Base-by-base conservation (phyloP, 2,113 vertebrate species). In the Ammospiza caudacuta region DNA sequence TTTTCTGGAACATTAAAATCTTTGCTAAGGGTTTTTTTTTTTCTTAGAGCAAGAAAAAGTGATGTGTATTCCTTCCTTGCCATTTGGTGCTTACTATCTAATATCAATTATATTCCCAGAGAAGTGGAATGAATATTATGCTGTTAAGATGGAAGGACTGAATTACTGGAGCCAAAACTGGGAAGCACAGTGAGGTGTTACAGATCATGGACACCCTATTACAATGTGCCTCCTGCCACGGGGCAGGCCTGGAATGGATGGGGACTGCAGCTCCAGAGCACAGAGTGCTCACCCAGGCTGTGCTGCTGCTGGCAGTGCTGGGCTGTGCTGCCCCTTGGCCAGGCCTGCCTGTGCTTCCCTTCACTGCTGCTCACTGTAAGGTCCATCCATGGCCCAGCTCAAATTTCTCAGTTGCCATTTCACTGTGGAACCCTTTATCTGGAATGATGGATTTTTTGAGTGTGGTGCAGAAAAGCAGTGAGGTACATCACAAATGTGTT, bases 1-100 rank as follows among this genome's bases (percentile, higher is more conserved):
- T 94, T 62, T 93, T 79, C 67, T 88, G 59, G 49, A 90, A 83
- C 62, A 37, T 78, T 93, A 80, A 88, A 39, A 82, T 95, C 47
- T 73, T 94, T 77, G 29, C 74, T 90, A 37, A 52, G 33, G 3
- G 2, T 2, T 76, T 51, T 72, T 54, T 54, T 54, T 46, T 72
- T 66, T 41, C 43, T 76, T 41, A 29, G 2, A 59, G 82, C 27
- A 35, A 62, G 54, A 59, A 87, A 78, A 76, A 47, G 22, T 19
- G 52, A 41, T 74, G 31, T 41, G 49, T 82, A 59, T 89, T 89
- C 54, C 82, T 92, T 89, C 54, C 67, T 84, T 88, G 44, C 37
- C 73, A 66, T 86, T 94, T 85, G 55, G n/a, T 89, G 35, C 75
- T 92, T 78, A 80, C 83, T 89, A 20, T 87, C 18, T 67, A 87